phyloP scores from a whole-genome alignment of 2,888 invertebrate genomes.

The Sphaeridia pumilis region DNA sequence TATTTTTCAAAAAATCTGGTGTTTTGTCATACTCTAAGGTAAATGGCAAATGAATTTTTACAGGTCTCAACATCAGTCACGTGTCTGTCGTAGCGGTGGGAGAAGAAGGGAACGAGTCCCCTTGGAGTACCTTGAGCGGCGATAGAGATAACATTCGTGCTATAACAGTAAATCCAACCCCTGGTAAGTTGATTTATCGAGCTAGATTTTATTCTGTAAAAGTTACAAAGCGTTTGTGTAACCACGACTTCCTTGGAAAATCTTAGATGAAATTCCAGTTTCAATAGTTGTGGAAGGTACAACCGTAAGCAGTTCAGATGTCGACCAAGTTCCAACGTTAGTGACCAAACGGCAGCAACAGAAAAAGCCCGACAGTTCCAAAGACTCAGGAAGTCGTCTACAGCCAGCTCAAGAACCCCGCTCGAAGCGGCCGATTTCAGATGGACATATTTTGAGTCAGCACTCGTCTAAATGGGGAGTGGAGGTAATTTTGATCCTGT shows the following conservation, averaged over 20 bases:
- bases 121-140: constrained; percentile 20
- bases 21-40: too few species aligned
- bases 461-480: constrained; percentile 16
- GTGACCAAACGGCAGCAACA: constrained; percentile 28
- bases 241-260: too few species aligned
- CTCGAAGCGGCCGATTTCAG: constrained; percentile 31
- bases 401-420: neutral
- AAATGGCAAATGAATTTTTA: too few species aligned
- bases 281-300: constrained; percentile 45
- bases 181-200: constrained; percentile 9
- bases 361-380: constrained; percentile 13
- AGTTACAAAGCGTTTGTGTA: too few species aligned
- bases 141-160: constrained; percentile 28
- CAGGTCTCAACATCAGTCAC: constrained; percentile 61
- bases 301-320: constrained; percentile 39
- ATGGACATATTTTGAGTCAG: constrained; percentile 32
- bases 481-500: too few species aligned
- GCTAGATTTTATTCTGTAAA: too few species aligned
- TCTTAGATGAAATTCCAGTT: constrained; percentile 38
- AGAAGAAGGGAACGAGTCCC: constrained; percentile 44
- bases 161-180: constrained; percentile 24
- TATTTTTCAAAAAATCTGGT: too few species aligned
- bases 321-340: constrained; percentile 39
- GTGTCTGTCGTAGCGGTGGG: constrained; percentile 85
- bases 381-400: constrained; percentile 15